These are phyloP conservation scores for Melospiza melodia DNA, from an alignment of 2,113 vertebrate genomes.

Conservation along the genomic window DNA sequence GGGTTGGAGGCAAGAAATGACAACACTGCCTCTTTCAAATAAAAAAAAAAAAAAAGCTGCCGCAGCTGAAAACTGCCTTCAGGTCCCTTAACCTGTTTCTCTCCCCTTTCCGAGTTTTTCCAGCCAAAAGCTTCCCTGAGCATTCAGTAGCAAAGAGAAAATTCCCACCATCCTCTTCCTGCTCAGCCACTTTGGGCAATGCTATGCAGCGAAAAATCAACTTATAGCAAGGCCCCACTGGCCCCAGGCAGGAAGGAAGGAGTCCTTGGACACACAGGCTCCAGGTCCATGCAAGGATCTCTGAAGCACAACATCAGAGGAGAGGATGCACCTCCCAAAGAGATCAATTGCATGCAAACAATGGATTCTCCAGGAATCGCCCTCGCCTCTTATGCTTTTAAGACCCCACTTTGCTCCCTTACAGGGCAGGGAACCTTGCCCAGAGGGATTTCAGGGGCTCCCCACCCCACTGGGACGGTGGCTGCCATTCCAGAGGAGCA, in stretches of 20 bases:
- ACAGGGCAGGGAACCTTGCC: not conserved
- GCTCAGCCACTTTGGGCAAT: not conserved
- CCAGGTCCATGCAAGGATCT: not conserved
- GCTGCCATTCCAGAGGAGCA: constrained; percentile 44
- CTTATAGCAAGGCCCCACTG: not conserved
- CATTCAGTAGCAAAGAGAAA: not conserved
- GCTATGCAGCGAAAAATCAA: not conserved
- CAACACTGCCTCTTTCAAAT: not conserved
- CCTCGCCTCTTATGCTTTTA: not conserved
- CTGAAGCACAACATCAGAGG: not conserved
- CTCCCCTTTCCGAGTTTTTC: not conserved
- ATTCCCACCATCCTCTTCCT: not conserved
- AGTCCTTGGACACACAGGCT: not conserved
- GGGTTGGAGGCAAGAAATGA: not conserved
- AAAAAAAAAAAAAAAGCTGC: not conserved
- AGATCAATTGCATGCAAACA: not conserved
- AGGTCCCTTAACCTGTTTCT: not conserved
- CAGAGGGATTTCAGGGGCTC: not conserved
- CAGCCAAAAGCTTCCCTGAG: not conserved
- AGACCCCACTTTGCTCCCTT: not conserved
- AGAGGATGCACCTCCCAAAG: not conserved
- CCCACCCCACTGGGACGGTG: not conserved
- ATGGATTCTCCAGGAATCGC: not conserved
- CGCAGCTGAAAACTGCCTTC: not conserved
- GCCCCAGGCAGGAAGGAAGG: not conserved